Conservation (phyloP, 2,797 vertebrate species). For the Hybognathus amarus region DNA sequence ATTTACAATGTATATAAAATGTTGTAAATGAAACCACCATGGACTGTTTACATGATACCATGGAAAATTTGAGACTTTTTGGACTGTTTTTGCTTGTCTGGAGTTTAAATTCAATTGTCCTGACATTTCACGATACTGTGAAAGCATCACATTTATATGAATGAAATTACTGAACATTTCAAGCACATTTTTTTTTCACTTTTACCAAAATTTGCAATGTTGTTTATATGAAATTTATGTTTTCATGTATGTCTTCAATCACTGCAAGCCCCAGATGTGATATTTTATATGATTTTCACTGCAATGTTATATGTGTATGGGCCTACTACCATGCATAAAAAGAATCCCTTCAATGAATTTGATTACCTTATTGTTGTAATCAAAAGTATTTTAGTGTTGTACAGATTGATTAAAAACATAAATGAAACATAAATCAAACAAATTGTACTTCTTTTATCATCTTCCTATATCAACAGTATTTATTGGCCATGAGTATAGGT, state of each 20-base stretch:
- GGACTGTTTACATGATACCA: background rate
- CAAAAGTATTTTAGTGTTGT: constrained; percentile 6
- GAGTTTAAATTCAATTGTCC: constrained; percentile 1
- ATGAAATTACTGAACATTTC: background rate
- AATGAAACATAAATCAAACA: background rate
- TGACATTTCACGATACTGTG: background rate
- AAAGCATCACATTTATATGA: constrained; percentile 18
- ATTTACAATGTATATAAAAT: constrained; percentile 11
- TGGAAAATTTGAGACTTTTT: constrained; percentile 14
- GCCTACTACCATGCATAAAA: constrained; percentile 22
- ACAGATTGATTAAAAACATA: constrained; percentile 4
- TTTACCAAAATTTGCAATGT: background rate
- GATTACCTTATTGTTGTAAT: background rate
- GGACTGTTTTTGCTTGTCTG: background rate
- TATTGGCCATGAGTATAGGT: background rate
- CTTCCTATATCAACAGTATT: background rate
- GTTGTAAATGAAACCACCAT: constrained; percentile 9
- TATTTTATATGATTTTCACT: constrained; percentile 29
- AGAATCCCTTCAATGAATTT: constrained; percentile 5
- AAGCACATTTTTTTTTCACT: constrained; percentile 19
- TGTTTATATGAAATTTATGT: constrained; percentile 15
- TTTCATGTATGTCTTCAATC: background rate
- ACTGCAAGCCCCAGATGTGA: constrained; percentile 4
- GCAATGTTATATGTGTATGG: background rate
- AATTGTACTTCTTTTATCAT: background rate